Evolutionary conservation across 2,113 vertebrate genomes (phyloP).

Genomic region (Paramormyrops kingsleyae): DNA sequence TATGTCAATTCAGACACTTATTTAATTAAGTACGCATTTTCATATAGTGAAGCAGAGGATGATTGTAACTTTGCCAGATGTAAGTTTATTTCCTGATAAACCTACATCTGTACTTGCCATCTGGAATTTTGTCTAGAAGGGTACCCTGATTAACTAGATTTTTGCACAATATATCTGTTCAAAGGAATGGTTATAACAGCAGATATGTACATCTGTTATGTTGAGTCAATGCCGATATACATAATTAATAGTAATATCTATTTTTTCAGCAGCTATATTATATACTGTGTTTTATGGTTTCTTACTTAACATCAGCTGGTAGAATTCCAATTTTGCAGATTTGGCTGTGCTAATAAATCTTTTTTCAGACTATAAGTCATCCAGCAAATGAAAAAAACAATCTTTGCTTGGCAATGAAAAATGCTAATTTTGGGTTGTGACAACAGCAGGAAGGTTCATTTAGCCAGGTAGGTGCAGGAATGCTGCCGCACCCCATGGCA

Average conservation of each 20-base stretch:
- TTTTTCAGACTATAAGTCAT: neutral
- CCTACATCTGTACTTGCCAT: slow-evolving; percentile 3
- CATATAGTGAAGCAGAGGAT: neutral
- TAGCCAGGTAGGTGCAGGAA: neutral
- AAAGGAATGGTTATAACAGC: neutral
- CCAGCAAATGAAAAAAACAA: neutral
- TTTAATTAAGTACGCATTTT: neutral
- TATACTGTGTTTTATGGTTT: neutral
- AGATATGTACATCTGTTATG: neutral
- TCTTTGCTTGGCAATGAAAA: neutral
- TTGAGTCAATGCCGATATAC: neutral
- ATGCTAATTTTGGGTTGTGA: neutral
- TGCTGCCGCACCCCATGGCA: neutral
- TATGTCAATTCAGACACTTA: neutral
- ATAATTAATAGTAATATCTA: neutral
- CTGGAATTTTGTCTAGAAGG: neutral
- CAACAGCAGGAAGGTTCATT: neutral
- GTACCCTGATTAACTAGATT: neutral
- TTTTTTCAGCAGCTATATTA: neutral
- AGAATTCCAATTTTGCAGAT: neutral
- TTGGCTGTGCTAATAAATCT: neutral
- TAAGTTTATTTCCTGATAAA: slow-evolving; percentile 1
- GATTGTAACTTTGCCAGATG: neutral
- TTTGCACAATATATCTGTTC: neutral
- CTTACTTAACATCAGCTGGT: neutral